Evolutionary conservation across 2,113 vertebrate genomes (phyloP), one percentile per base, ranked within the genome.

Genomic region (Burhinus bistriatus): DNA sequence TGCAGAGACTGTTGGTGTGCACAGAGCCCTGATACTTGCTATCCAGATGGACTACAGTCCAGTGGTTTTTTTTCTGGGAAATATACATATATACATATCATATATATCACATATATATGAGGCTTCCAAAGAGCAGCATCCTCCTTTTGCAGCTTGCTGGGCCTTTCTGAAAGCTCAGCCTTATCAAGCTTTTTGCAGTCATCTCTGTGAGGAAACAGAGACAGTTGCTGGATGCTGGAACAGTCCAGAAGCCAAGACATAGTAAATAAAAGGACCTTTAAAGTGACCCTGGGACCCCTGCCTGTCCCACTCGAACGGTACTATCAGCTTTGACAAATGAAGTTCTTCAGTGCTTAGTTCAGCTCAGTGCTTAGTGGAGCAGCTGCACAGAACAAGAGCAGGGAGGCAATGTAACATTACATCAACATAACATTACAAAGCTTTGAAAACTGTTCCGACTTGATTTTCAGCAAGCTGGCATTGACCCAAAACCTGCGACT

Each of bases 401-500:
- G 32, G 62, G 22, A 83, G 58, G 64, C 7, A 84, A 11, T 5
- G 9, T 70, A 44, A 85, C 12, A 26, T 29, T 42, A 16, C 18
- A 47, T 61, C 38, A 59, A 38, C 12, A 4, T 42, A 80, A 70
- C 11, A 44, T 32, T 64, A 42, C 23, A 64, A 58, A 89, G 30
- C 58, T 77, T 68, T 87, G 29, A 72, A 86, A 94, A 70, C 15
- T 84, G 14, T 54, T 87, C 45, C 66, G 16, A 15, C 42, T 54
- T 82, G 27, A 78, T 85, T 95, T 94, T 75, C 94, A 96, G 93
- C 3, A 68, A 62, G 9, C 38, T 62, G 45, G 1, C 9, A 1
- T 42, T 58, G 1, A 5, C 4, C 2, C 0, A 32, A 5, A 3
- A 45, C 6, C 1, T 27, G 2, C 3, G 19, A 3, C 1, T 12